Evolutionary conservation across 2,113 vertebrate genomes (phyloP), one percentile per base, ranked within the genome.

Genomic region (Grallaria varia): DNA sequence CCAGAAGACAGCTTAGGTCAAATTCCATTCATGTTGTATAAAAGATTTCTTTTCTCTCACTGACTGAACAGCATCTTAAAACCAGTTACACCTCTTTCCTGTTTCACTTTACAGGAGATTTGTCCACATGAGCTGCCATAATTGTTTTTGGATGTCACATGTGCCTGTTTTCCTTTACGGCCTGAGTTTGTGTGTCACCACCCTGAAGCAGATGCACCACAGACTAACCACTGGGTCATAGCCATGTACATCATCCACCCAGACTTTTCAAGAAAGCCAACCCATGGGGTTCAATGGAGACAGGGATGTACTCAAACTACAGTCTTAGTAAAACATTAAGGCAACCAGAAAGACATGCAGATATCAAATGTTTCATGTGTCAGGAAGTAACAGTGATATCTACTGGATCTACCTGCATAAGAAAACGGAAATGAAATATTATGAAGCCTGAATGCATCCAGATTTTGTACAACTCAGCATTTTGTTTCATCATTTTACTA

Each of bases 211-310:
- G 71, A 71, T 7, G 28, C 35, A 53, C 33, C n/a, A 89, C 24
- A 53, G 33, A n/a, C 55, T 39, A 66, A 21, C 37, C 76, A 60
- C 27, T 7, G 45, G 49, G 24, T 60, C 62, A 49, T 5, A 60
- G 30, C 0, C 0, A 6, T 3, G 14, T 8, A 37, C 31, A 20
- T 16, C 17, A 8, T 25, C 59, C 37, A 30, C 4, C 14, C 2
- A 40, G 27, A 23, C 23, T 37, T 81, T 45, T 9, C 8, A 13
- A 90, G 50, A 69, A 83, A 80, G 37, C 19, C 63, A 68, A 0
- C 1, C 21, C 27, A 19, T 2, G 12, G 28, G 30, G 21, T 59
- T 67, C 64, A 68, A 9, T 5, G 44, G 55, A 60, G 37, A n/a
- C 53, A 75, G 22, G 0, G 0, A 53, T 12, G 18, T 2, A 50